Percentiles rank a stretch among this genome's conserved stretches.
Evolutionary conservation across 2,888 invertebrate genomes (phyloP).

Genomic region (Blastobasis lacticolella): DNA sequence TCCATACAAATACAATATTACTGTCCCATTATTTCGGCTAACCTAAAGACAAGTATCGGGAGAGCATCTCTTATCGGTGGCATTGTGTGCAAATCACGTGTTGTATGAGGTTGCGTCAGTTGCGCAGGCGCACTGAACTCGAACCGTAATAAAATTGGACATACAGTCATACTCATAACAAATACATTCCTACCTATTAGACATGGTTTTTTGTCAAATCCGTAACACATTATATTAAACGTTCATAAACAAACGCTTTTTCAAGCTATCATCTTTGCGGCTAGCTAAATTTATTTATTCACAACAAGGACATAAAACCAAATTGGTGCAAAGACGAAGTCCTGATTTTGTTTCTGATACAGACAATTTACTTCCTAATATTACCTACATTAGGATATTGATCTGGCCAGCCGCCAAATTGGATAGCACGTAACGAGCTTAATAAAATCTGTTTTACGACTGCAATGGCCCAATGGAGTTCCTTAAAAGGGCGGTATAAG

Average conservation of each 20-base stretch:
- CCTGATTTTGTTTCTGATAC: no score
- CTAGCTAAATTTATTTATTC: no score
- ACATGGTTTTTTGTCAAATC: background rate
- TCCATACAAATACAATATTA: slow-evolving; percentile 6
- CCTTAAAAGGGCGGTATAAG: slow-evolving; percentile 12
- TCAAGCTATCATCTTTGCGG: no score
- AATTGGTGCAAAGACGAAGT: no score
- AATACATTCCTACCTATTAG: background rate
- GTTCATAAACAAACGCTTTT: no score
- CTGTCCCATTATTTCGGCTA: slow-evolving; percentile 13
- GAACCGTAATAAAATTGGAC: no score
- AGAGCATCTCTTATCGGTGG: slow-evolving; percentile 37
- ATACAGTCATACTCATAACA: no score
- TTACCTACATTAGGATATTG: background rate
- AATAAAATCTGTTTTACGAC: slow-evolving; percentile 16
- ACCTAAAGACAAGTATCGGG: slow-evolving; percentile 30
- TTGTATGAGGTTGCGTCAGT: slow-evolving; percentile 39
- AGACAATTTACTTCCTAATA: no score
- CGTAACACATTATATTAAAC: no score
- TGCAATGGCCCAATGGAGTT: slow-evolving; percentile 11
- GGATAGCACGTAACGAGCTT: slow-evolving; percentile 2
- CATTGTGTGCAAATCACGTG: slow-evolving; percentile 62
- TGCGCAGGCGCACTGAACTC: slow-evolving; percentile 28
- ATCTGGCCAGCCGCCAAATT: background rate
- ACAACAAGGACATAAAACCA: no score